Evolutionary conservation across 2,113 vertebrate species (phyloP).

Genomic region (Nipponia nippon): DNA sequence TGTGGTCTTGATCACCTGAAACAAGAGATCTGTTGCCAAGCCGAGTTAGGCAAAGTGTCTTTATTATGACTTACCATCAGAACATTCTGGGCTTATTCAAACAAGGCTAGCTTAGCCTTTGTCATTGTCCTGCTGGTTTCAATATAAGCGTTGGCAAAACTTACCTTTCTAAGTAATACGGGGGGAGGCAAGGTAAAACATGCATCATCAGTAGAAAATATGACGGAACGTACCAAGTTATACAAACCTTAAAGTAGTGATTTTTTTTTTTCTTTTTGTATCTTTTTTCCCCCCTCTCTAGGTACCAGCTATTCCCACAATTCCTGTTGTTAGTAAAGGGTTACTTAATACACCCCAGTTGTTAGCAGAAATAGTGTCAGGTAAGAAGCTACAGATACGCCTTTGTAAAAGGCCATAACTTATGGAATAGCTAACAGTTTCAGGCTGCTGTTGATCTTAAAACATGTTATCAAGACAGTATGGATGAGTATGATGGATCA

Average conservation of each 20-base stretch:
- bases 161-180: not conserved
- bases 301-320: slow-evolving; percentile 65
- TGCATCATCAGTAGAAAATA: not conserved
- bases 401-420: not conserved
- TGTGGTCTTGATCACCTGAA: not conserved
- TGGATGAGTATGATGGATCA: not conserved
- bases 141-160: not conserved
- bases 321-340: slow-evolving; percentile 52
- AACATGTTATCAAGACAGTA: not conserved
- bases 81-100: not conserved
- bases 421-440: not conserved
- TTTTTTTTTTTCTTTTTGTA: not conserved
- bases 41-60: not conserved
- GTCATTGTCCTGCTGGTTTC: not conserved
- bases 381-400: slow-evolving; percentile 46
- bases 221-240: not conserved
- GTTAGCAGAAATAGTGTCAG: slow-evolving; percentile 77
- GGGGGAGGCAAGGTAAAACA: not conserved
- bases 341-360: slow-evolving; percentile 67
- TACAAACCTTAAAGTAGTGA: not conserved
- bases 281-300: not conserved
- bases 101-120: not conserved
- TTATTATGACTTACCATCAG: not conserved
- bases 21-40: not conserved
- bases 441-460: not conserved